Base-by-base conservation (phyloP, 2,888 invertebrate species). In the Eupithecia vulgata region DNA sequence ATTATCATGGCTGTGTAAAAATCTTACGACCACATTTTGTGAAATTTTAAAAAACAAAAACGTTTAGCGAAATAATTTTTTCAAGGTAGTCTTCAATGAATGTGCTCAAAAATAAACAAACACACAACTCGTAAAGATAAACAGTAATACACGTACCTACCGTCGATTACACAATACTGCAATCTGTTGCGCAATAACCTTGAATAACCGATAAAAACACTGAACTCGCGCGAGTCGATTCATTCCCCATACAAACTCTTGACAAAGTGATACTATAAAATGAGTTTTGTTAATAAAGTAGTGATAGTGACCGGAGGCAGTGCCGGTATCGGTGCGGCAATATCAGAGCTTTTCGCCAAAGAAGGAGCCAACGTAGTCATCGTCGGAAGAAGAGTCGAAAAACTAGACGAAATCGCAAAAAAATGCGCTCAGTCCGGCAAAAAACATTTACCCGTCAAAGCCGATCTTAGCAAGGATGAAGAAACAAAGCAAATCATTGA, bases 271-370 rank as follows among this genome's bases (percentile, higher is more conserved):
- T 37, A 65, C 25, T 10, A 10, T 61, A 8, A 61, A 71, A 59
- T 88, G 88, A 83, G 82, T 81, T 88, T 88, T 42, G 70, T 70
- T 65, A 80, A 83, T 25, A 89, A 88, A 83, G 87, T 88, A 0
- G 86, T 88, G 0, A 70, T 90, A 5, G 79, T 90, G 0, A 89
- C 88, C 1, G 90, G 96, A 10, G 96, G 95, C 0, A 96, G 96
- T 83, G 96, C 96, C 6, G 97, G 97, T 0, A 97, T 97, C 62
- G 97, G 97, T 2, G 95, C 95, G 0, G 95, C 95, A 0, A 94
- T 96, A 0, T 96, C 96, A 0, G 79, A 95, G 0, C 90, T 95
- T 61, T 96, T 97, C 78, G 94, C 96, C 15, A 84, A 81, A 73
- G 83, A 87, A 79, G 81, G 82, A 0, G 85, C 88, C 0, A 70